Conservation (phyloP, 2,113 vertebrate genomes). For the Rana temporaria region DNA sequence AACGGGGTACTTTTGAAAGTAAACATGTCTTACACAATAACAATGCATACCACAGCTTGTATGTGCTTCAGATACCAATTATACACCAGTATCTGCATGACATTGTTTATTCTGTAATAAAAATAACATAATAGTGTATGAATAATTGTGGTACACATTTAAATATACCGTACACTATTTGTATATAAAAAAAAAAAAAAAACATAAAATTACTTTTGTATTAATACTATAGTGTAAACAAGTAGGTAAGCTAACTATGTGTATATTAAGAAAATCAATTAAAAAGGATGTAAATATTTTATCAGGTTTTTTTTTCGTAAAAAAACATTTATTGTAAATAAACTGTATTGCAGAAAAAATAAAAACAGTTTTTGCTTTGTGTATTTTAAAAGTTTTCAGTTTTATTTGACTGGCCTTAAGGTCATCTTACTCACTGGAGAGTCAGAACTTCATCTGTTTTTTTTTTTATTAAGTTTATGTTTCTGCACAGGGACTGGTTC, state of each 20-base stretch:
- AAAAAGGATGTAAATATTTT: constrained; percentile 36
- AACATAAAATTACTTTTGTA: not conserved
- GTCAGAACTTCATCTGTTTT: no score
- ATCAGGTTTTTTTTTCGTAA: not conserved
- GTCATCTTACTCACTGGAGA: no score
- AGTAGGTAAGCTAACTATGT: constrained; percentile 12
- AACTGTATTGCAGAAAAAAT: not conserved
- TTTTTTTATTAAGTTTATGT: no score
- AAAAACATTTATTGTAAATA: constrained; percentile 16
- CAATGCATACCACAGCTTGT: no score
- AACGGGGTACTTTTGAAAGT: no score
- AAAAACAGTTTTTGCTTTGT: not conserved
- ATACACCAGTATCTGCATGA: not conserved
- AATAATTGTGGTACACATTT: constrained; percentile 9
- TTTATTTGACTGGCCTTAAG: not conserved
- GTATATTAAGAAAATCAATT: constrained; percentile 19
- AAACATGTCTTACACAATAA: no score
- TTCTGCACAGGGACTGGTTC: no score
- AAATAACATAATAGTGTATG: not conserved
- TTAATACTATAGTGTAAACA: constrained; percentile 18
- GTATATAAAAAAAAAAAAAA: constrained; percentile 3
- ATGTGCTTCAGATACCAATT: no score
- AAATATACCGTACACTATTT: not conserved
- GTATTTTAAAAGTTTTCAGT: not conserved
- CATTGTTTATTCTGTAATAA: not conserved